A percentile compares a stretch with the other conserved stretches of the same genome.
Evolutionary conservation across 1,140 invertebrate species (phyloP).

Genomic region (Globodera ellingtonae): DNA sequence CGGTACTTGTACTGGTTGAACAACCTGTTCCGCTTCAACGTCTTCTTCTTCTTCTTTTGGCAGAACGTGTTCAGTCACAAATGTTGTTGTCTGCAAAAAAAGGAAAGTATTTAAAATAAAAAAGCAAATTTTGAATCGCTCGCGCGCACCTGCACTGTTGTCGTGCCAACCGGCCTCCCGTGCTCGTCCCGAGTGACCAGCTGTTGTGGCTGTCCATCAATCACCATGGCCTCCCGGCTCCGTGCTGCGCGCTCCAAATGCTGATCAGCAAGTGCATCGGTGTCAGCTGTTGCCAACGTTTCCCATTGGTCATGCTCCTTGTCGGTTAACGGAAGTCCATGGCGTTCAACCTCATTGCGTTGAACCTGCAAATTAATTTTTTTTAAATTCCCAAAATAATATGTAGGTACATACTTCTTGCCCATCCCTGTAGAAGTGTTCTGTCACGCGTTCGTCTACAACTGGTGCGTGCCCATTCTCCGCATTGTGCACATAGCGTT

Average conservation of each 20-base stretch:
- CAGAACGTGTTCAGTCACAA: conserved; percentile 47
- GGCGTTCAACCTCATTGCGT: conserved; percentile 48
- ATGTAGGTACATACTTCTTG: conserved; percentile 18
- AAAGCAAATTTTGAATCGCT: not conserved
- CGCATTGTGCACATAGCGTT: conserved; percentile 50
- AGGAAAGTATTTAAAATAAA: not conserved
- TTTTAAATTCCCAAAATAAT: not conserved
- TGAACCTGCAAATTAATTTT: conserved; percentile 36
- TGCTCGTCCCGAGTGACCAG: conserved; percentile 16
- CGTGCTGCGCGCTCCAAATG: conserved; percentile 39
- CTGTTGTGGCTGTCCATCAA: conserved; percentile 32
- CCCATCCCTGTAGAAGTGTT: conserved; percentile 56
- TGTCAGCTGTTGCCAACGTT: conserved; percentile 27
- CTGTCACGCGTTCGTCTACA: conserved; percentile 60
- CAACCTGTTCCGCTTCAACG: conserved; percentile 25
- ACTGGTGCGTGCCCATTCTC: conserved; percentile 44
- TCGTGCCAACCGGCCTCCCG: conserved; percentile 16
- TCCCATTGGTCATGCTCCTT: conserved; percentile 56
- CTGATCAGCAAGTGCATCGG: conserved; percentile 31
- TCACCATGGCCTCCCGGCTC: conserved; percentile 49
- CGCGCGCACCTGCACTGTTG: conserved; percentile 8
- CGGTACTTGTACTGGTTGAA: not conserved
- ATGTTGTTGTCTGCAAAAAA: conserved; percentile 43
- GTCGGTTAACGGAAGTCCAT: conserved; percentile 53
- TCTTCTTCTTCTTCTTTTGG: conserved; percentile 31